Base-by-base conservation (phyloP, 2,888 invertebrate genomes). In the Tridacna crocea region DNA sequence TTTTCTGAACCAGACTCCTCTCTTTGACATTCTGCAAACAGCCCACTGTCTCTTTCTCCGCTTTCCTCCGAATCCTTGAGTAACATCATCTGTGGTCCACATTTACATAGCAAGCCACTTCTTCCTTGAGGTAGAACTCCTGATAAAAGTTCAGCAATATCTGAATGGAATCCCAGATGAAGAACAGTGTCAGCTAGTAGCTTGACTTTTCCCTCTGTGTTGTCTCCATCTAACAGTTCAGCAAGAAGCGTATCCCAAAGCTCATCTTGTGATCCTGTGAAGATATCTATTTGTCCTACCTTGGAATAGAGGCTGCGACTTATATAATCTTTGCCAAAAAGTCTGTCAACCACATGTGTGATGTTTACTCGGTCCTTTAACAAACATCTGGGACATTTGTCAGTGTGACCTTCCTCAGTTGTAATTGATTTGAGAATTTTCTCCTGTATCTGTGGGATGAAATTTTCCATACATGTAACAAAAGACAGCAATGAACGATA, bases 41-140 rank as follows among this genome's bases (percentile, higher is more conserved):
- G 36, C 15, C 66, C 66, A 66, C 66, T 66, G 27, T 66, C 66
- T 22, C 36, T 15, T 3, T 36, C 66, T 15, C 24, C 13, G 24
- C 27, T 66, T 36, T 36, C 66, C 17, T 36, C 36, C 15, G 13
- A 27, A 17, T 36, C 66, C 15, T 66, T 66, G 1, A 66, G 66
- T 10, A 66, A 36, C 0, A 4, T 27, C 66, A 66, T 66, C 36
- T 66, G 66, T 36, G 66, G 66, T 36, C 66, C 66, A 66, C 66
- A 66, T 66, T 66, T 66, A 66, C 66, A 66, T 66, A 27, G 27
- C 36, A 66, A 27, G 27, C 15, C 24, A 27, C 13, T 27, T 2
- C 13, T 26, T 19, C 36, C 66, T 22, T 15, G 13, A 13, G 24
- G 8, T 36, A 66, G 27, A 63, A n/a, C 63, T 36, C 24, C 66